Conservation (phyloP, 2,113 vertebrate genomes). For the Prochilodus magdalenae region DNA sequence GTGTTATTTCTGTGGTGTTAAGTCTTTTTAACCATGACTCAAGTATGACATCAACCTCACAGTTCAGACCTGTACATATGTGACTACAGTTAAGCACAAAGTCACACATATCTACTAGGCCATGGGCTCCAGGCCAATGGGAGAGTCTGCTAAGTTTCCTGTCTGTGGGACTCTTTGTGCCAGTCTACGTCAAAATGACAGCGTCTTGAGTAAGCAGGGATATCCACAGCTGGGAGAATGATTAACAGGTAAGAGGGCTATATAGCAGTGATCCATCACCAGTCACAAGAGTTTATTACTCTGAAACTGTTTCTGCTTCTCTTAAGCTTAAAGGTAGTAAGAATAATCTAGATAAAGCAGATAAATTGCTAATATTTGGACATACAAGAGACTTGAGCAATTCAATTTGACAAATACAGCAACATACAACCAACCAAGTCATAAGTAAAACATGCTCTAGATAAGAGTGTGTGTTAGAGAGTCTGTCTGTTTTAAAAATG, state of each 20-base stretch:
- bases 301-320: neutral
- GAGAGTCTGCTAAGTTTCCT: slow-evolving; percentile 30
- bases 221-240: slow-evolving; percentile 35
- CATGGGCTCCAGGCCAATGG: neutral
- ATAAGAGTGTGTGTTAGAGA: too few species aligned
- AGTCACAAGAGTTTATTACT: neutral
- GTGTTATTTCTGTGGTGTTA: neutral
- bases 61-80: neutral
- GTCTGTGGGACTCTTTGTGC: slow-evolving; percentile 9
- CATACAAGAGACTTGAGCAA: too few species aligned
- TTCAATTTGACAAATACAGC: too few species aligned
- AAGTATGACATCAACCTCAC: neutral
- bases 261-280: neutral
- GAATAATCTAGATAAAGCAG: too few species aligned
- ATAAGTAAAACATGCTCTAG: too few species aligned
- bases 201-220: slow-evolving; percentile 30
- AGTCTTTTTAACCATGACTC: neutral
- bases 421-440: too few species aligned
- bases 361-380: too few species aligned
- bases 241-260: slow-evolving; percentile 34
- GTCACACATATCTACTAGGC: slow-evolving; percentile 19
- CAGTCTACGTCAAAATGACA: slow-evolving; percentile 18
- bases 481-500: too few species aligned
- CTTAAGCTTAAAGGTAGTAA: neutral
- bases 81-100: neutral